phyloP scores from a whole-genome alignment of 2,113 vertebrate species.

The Gnathonemus echidnorhynchus region DNA sequence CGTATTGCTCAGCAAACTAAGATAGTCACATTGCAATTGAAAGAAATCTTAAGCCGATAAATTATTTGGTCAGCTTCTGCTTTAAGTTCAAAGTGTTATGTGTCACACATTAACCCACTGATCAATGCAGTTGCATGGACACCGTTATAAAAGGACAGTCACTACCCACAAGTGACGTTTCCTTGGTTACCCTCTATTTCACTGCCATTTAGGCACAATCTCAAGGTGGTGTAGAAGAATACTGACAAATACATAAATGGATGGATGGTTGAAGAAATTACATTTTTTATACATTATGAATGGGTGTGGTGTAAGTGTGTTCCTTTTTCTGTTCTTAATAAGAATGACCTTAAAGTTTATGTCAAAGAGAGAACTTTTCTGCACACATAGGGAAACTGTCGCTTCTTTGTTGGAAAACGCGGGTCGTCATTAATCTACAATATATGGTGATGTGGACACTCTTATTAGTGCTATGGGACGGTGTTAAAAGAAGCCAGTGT shows the following conservation, averaged over 20 bases:
- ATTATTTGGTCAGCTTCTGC: constrained; percentile 57
- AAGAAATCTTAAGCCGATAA: constrained; percentile 49
- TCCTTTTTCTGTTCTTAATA: constrained; percentile 11
- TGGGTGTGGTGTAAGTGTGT: background rate
- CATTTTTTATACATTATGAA: background rate
- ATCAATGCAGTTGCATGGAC: constrained; percentile 37
- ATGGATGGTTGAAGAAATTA: constrained; percentile 24
- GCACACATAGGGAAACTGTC: constrained; percentile 29
- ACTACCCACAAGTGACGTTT: constrained; percentile 27
- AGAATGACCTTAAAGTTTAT: constrained; percentile 43
- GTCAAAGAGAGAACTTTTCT: constrained; percentile 41
- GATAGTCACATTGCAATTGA: constrained; percentile 63
- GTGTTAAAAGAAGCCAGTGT: constrained; percentile 54
- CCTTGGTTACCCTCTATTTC: background rate
- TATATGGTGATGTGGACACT: constrained; percentile 36
- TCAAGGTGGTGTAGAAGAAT: constrained; percentile 21
- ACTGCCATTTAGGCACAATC: constrained; percentile 18
- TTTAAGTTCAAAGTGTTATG: constrained; percentile 64
- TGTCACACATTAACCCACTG: constrained; percentile 57
- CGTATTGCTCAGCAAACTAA: constrained; percentile 44
- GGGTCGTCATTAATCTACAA: constrained; percentile 42
- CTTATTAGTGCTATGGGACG: constrained; percentile 47
- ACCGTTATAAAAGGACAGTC: constrained; percentile 46
- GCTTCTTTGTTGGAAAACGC: constrained; percentile 28
- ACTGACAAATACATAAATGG: constrained; percentile 23